Percentiles rank a stretch among this genome's conserved stretches.
phyloP scores from a whole-genome alignment of 2,888 invertebrate genomes.

The Nysson spinosus region DNA sequence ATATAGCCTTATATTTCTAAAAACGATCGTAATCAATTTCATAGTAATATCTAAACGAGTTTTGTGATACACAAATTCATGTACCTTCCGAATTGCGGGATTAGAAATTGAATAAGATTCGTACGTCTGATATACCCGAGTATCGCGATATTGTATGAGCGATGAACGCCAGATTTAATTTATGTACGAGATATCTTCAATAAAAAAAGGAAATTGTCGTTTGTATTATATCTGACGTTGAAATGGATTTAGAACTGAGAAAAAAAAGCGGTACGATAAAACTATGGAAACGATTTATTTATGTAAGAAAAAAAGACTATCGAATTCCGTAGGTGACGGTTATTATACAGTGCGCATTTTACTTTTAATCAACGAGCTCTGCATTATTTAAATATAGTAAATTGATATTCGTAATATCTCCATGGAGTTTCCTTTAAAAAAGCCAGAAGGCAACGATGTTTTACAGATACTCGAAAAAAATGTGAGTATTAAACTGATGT shows the following conservation, averaged over 20 bases:
- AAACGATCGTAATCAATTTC: conserved; percentile 22
- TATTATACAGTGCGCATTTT: too few relatives aligned
- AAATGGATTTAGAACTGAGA: conserved; percentile 1
- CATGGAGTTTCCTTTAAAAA: conserved; percentile 33
- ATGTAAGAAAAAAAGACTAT: conserved; percentile 26
- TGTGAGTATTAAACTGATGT: conserved; percentile 48
- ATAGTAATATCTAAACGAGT: conserved; percentile 21
- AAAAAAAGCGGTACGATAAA: conserved; percentile 7
- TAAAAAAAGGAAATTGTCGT: conserved; percentile 54
- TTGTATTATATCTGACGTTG: conserved; percentile 54
- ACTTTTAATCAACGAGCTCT: too few relatives aligned
- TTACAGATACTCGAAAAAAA: conserved; percentile 62
- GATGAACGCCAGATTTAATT: conserved; percentile 57
- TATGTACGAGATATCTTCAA: conserved; percentile 58
- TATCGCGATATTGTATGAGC: conserved; percentile 21
- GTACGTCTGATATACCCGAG: conserved; percentile 20
- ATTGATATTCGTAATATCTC: conserved; percentile 6
- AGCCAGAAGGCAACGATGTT: conserved; percentile 44
- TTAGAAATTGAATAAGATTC: conserved; percentile 13
- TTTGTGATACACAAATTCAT: conserved; percentile 20
- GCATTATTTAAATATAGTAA: too few relatives aligned
- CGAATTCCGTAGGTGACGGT: conserved; percentile 7
- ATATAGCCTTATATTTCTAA: conserved; percentile 34
- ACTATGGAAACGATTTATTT: conserved; percentile 39
- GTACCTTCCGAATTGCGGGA: conserved; percentile 12